Percentiles rank a stretch among this genome's conserved stretches.
Evolutionary conservation across 2,888 invertebrate species (phyloP).

Genomic region (Bruchidius siliquastri): DNA sequence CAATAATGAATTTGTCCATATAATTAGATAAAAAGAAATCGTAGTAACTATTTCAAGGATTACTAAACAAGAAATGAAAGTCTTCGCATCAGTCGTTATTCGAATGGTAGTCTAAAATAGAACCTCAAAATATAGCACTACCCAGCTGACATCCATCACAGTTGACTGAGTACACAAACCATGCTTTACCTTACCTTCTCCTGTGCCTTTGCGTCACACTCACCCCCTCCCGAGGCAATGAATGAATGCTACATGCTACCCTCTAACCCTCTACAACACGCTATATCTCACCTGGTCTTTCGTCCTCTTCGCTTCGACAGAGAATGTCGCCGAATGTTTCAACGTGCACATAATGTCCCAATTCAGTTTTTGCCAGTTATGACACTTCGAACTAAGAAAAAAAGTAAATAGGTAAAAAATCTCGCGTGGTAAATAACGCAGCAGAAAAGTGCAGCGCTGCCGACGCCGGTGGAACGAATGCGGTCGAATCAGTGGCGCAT

Average conservation of each 20-base stretch:
- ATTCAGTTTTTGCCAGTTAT: not conserved
- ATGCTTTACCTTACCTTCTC: not conserved
- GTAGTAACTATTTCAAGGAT: not conserved
- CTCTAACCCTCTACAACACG: not conserved
- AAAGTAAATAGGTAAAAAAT: not conserved
- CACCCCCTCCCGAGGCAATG: too few relatives aligned
- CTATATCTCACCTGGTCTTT: not conserved
- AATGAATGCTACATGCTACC: not conserved
- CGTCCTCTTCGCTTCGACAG: not conserved
- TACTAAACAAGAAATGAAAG: not conserved
- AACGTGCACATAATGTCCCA: not conserved
- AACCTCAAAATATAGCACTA: not conserved
- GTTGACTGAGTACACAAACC: not conserved
- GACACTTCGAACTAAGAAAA: not conserved
- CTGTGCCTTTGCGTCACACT: not conserved
- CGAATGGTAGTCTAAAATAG: not conserved
- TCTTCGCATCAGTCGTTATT: not conserved
- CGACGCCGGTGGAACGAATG: slow-evolving; percentile 13
- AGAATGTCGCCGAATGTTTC: not conserved
- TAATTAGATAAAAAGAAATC: not conserved
- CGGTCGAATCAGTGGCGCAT: slow-evolving; percentile 19
- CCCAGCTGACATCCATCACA: not conserved
- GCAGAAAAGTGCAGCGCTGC: slow-evolving; percentile 8
- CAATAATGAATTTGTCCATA: too few relatives aligned
- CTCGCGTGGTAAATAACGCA: not conserved